These are phyloP conservation scores for Lagorchestes hirsutus DNA, from an alignment of 2,797 vertebrate species.

Conservation along the genomic window DNA sequence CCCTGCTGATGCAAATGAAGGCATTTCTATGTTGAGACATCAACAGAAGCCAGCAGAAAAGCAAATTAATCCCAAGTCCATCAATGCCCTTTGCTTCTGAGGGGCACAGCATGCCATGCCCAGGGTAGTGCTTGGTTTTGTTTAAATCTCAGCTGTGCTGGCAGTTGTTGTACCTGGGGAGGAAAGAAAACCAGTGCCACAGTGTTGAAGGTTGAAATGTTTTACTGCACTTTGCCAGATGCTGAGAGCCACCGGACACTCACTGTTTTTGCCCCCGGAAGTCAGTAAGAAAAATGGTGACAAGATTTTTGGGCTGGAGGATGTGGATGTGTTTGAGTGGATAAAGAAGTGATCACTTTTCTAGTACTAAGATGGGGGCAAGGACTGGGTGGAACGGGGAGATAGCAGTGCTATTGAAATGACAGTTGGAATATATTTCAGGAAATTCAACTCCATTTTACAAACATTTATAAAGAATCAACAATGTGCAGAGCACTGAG, in stretches of 20 bases:
- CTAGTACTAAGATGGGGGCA: background rate
- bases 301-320: slow-evolving; percentile 35
- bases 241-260: slow-evolving; percentile 39
- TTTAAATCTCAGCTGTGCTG: slow-evolving; percentile 27
- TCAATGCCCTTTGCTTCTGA: slow-evolving; percentile 64
- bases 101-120: slow-evolving; percentile 65
- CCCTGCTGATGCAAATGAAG: slow-evolving; percentile 75
- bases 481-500: background rate
- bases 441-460: background rate
- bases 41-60: slow-evolving; percentile 74
- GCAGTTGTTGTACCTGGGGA: background rate
- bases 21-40: slow-evolving; percentile 80
- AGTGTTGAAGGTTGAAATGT: slow-evolving; percentile 37
- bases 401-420: background rate
- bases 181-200: background rate
- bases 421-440: background rate
- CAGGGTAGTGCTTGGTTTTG: slow-evolving; percentile 74
- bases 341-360: background rate
- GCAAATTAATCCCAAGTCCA: slow-evolving; percentile 74
- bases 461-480: background rate
- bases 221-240: slow-evolving; percentile 37
- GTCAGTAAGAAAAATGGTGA: slow-evolving; percentile 15
- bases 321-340: slow-evolving; percentile 30
- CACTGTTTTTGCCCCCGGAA: slow-evolving; percentile 42
- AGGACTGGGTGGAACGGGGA: background rate